A percentile compares a stretch with the other conserved stretches of the same genome.
phyloP scores from a whole-genome alignment of 2,888 invertebrate species.

The Adelphocoris suturalis region DNA sequence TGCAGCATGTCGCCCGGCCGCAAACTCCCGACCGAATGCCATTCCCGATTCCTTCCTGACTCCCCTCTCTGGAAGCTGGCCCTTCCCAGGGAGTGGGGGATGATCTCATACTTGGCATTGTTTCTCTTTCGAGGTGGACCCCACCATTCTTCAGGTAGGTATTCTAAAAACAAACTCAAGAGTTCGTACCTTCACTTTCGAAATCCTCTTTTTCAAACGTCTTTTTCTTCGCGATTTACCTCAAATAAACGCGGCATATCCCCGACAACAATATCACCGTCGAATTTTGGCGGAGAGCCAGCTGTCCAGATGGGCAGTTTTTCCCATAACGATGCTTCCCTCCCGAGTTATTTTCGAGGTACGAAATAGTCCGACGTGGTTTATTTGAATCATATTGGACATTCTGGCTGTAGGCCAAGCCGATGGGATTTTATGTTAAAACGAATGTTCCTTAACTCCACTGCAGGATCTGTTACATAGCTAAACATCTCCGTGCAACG shows the following conservation, averaged over 20 bases:
- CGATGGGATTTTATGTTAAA: slow-evolving; percentile 9
- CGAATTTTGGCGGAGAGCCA: not conserved
- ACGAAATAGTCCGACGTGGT: not conserved
- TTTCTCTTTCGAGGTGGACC: not conserved
- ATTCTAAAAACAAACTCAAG: slow-evolving; percentile 23
- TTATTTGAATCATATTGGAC: slow-evolving; percentile 46
- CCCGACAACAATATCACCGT: not conserved
- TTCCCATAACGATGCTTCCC: not conserved
- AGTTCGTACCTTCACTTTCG: not conserved
- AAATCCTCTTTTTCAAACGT: not conserved
- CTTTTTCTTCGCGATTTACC: not conserved
- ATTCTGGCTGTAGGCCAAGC: not conserved
- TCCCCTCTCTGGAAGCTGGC: slow-evolving; percentile 31
- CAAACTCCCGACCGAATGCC: slow-evolving; percentile 19
- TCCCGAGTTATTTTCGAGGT: slow-evolving; percentile 31
- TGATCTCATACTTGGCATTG: slow-evolving; percentile 56
- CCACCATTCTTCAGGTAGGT: slow-evolving; percentile 20
- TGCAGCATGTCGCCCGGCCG: slow-evolving; percentile 14
- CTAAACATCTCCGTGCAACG: not conserved
- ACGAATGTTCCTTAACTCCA: not conserved
- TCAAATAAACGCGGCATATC: not conserved
- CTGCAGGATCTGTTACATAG: not conserved
- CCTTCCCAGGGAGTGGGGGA: slow-evolving; percentile 19
- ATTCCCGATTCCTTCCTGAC: slow-evolving; percentile 9
- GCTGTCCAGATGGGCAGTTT: slow-evolving; percentile 4